These are phyloP conservation scores for Caenorhabditis tropicalis DNA, from an alignment of 1,140 invertebrate genomes.

Conservation along the genomic window DNA sequence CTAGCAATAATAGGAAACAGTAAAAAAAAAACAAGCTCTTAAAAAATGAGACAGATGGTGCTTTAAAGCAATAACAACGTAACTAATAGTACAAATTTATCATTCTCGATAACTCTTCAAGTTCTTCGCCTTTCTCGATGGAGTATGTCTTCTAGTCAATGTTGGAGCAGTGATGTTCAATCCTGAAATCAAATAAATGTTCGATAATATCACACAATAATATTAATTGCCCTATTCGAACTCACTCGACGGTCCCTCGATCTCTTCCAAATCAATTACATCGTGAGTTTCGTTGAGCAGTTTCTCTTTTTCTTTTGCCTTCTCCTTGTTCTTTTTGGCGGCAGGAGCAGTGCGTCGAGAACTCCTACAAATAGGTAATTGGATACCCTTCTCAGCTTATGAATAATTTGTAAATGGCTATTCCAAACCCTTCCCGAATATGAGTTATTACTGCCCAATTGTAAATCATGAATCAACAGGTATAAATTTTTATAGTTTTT, in stretches of 20 bases:
- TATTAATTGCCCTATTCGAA: background rate
- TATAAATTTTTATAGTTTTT: background rate
- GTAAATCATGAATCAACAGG: background rate
- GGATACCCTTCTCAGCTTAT: background rate
- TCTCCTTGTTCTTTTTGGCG: background rate
- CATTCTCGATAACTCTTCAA: background rate
- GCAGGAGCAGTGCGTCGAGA: background rate
- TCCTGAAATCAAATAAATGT: background rate
- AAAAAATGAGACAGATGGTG: background rate
- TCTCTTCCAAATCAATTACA: too few species aligned
- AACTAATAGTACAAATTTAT: background rate
- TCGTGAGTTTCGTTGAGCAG: background rate
- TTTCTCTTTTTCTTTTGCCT: background rate
- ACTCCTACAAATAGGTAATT: background rate
- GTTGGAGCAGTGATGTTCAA: background rate
- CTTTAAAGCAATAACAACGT: background rate
- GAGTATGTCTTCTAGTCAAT: conserved; percentile 15
- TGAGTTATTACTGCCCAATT: background rate
- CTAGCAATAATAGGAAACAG: background rate
- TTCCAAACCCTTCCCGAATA: background rate
- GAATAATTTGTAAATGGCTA: background rate
- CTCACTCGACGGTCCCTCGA: background rate
- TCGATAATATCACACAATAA: too few species aligned
- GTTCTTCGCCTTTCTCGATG: conserved; percentile 25
- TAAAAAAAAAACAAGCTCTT: background rate